Conservation (phyloP, 2,113 vertebrate species). For the Poicephalus meyeri region DNA sequence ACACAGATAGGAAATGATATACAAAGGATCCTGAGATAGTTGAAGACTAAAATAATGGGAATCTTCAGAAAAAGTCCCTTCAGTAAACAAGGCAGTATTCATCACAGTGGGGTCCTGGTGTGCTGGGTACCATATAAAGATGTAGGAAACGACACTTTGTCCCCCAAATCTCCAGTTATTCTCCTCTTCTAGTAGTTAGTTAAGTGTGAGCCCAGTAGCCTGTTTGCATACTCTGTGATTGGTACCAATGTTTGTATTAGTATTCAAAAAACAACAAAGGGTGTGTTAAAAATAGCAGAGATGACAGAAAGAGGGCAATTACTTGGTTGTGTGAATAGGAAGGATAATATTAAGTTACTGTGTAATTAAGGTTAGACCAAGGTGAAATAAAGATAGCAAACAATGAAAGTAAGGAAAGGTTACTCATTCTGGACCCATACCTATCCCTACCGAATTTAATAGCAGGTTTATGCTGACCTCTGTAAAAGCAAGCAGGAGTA, state of each 20-base stretch:
- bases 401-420: constrained; percentile 9
- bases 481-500: not conserved
- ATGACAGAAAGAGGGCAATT: constrained; percentile 69
- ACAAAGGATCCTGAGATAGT: not conserved
- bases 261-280: constrained; percentile 66
- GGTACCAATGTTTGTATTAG: constrained; percentile 68
- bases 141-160: not conserved
- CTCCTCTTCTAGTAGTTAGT: not conserved
- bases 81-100: not conserved
- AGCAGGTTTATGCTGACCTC: not conserved
- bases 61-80: not conserved
- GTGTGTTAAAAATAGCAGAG: constrained; percentile 66
- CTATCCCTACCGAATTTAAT: not conserved
- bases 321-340: constrained; percentile 52
- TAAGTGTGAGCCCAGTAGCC: constrained; percentile 36
- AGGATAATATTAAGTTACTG: constrained; percentile 63
- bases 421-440: not conserved
- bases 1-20: not conserved
- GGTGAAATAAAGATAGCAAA: constrained; percentile 58
- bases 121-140: not conserved
- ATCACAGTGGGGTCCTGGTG: not conserved
- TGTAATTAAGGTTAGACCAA: constrained; percentile 70
- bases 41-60: not conserved
- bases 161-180: not conserved
- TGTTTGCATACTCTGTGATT: constrained; percentile 61